phyloP scores from a whole-genome alignment of 2,888 invertebrate species.

The Pyrrhia umbra region DNA sequence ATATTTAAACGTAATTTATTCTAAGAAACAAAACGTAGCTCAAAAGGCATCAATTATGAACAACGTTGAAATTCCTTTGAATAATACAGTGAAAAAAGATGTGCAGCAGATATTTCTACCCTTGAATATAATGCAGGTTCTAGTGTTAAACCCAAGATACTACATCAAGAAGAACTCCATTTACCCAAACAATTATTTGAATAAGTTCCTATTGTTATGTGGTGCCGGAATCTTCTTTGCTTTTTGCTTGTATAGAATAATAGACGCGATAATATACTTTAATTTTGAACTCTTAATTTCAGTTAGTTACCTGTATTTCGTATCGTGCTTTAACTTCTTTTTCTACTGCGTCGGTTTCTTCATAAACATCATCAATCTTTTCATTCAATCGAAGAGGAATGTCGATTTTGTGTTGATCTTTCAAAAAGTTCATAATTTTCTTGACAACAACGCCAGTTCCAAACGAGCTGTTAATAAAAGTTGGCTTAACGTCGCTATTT shows the following conservation, averaged over 20 bases:
- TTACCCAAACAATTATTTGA: neutral
- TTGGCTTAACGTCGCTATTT: neutral
- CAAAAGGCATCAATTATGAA: no score
- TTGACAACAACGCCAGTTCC: neutral
- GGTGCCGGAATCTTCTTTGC: neutral
- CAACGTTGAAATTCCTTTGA: neutral
- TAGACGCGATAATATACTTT: neutral
- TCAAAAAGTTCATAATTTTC: neutral
- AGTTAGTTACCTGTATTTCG: neutral
- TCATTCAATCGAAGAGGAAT: neutral
- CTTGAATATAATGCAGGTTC: neutral
- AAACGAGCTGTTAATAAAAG: neutral
- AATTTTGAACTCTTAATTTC: neutral
- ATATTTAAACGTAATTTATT: neutral
- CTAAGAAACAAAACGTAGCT: no score
- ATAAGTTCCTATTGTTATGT: neutral
- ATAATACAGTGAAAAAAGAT: neutral
- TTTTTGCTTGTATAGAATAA: neutral
- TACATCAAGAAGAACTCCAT: neutral
- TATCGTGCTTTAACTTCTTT: neutral
- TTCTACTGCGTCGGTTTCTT: neutral
- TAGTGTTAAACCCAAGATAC: neutral
- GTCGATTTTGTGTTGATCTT: neutral
- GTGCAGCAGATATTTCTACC: neutral
- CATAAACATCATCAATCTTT: neutral